Evolutionary conservation across 2,113 vertebrate genomes (phyloP), one percentile per base, ranked within the genome.

Genomic region (Dipodomys spectabilis): DNA sequence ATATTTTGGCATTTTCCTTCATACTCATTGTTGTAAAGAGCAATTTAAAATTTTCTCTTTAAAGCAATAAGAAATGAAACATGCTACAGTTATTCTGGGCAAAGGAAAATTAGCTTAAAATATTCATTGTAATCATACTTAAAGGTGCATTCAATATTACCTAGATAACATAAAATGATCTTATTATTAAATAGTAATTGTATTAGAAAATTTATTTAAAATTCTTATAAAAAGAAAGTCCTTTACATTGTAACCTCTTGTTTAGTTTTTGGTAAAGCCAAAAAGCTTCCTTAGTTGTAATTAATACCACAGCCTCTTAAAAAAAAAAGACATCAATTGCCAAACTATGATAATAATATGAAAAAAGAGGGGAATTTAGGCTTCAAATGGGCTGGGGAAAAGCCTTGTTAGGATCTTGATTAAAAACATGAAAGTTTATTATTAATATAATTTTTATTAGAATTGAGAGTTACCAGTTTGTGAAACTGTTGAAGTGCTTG

Each of bases 1-100:
- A n/a, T 0, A 19, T 82, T 74, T 96, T 97, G 73, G 9, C 15
- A 88, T 95, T 97, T 60, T 22, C 39, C 45, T 94, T 95, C 23
- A 83, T 93, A 77, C 49, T 68, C 77, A 88, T 25, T 71, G 67
- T 73, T 91, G n/a, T 75, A 94, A 91, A 89, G 65, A 91, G 10
- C 65, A 89, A 67, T 73, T 80, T 92, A 60, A 93, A 93, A 74
- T 7, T 35, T 83, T 73, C 10, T 27, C 62, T 94, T 91, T 84
- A 78, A 92, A 91, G 67, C 16, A 91, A 68, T 10, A 83, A 85
- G 16, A 92, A 94, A 20, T 10, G 81, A 94, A 96, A 83, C 6
- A 73, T 89, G 6, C 25, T 82, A 4, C 82, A 53, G 88, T 92
- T 94, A 74, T 73, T 95, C 13, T 82, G 7, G n/a, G 71, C 73